Percentiles rank a stretch among this genome's conserved stretches.
Evolutionary conservation across 1,140 invertebrate genomes (phyloP).

Genomic region (Panagrolaimus sp.): DNA sequence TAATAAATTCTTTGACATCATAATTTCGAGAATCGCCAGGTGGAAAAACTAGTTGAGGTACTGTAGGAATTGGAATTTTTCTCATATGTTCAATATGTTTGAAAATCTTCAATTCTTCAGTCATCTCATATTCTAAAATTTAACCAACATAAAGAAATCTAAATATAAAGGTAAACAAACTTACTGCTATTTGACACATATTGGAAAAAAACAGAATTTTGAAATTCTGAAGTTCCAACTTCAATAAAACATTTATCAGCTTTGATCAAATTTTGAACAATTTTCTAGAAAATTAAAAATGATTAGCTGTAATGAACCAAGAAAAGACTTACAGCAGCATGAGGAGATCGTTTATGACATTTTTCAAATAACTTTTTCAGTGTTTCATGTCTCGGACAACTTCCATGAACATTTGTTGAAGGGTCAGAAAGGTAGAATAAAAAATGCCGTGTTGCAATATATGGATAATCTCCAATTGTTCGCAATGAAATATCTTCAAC

Average conservation of each 20-base stretch:
- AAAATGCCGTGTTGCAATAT: not conserved
- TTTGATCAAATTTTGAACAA: no score
- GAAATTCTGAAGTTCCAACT: not conserved
- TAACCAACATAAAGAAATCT: not conserved
- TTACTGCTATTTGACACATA: not conserved
- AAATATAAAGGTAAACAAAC: not conserved
- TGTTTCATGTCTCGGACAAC: not conserved
- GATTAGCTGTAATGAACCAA: no score
- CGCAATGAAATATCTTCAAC: not conserved
- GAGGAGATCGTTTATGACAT: no score
- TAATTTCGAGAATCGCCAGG: not conserved
- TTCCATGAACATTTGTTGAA: not conserved
- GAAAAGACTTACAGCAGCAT: no score
- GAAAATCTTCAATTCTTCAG: not conserved
- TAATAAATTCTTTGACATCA: not conserved
- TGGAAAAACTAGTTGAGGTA: not conserved
- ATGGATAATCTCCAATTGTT: not conserved
- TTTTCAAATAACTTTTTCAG: no score
- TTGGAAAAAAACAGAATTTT: not conserved
- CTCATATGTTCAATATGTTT: not conserved
- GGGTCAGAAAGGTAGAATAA: not conserved
- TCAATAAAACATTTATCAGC: not conserved
- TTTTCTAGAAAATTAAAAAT: no score
- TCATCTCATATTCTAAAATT: conserved; percentile 6
- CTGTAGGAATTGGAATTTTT: not conserved